phyloP scores from a whole-genome alignment of 2,113 vertebrate species.

The Strigops habroptila region DNA sequence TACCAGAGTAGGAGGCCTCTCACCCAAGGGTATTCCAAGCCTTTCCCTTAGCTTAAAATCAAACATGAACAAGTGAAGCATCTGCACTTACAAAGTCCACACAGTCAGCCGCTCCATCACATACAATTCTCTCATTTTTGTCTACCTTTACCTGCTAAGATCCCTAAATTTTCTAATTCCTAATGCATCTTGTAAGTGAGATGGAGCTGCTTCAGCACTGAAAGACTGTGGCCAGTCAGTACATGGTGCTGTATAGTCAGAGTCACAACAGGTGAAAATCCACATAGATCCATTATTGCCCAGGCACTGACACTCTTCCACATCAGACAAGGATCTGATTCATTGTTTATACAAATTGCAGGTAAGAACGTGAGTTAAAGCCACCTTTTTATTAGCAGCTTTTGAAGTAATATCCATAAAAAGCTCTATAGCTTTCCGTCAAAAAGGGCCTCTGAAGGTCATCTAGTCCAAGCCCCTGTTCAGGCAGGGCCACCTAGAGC shows the following conservation, averaged over 20 bases:
- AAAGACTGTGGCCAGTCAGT: background rate
- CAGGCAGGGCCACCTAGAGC: background rate
- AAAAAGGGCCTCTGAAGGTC: background rate
- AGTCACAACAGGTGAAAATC: background rate
- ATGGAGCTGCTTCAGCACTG: background rate
- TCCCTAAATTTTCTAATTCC: background rate
- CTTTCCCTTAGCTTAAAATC: conserved; percentile 81
- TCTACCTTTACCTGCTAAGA: background rate
- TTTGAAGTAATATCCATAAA: background rate
- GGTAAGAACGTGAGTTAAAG: background rate
- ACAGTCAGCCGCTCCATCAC: background rate
- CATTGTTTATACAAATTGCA: background rate
- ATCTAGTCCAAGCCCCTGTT: background rate
- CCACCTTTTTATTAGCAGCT: background rate
- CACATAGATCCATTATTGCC: background rate
- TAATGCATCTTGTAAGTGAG: background rate
- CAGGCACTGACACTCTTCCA: background rate
- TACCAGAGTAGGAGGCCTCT: conserved; percentile 88
- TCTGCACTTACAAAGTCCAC: background rate
- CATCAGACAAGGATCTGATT: background rate
- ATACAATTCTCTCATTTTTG: background rate
- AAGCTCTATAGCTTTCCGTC: background rate
- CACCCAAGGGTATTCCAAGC: conserved; percentile 83
- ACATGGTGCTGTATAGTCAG: background rate
- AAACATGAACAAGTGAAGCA: conserved; percentile 2